These are phyloP conservation scores for Andrena marginata DNA, from an alignment of 2,888 invertebrate genomes.

Conservation along the genomic window DNA sequence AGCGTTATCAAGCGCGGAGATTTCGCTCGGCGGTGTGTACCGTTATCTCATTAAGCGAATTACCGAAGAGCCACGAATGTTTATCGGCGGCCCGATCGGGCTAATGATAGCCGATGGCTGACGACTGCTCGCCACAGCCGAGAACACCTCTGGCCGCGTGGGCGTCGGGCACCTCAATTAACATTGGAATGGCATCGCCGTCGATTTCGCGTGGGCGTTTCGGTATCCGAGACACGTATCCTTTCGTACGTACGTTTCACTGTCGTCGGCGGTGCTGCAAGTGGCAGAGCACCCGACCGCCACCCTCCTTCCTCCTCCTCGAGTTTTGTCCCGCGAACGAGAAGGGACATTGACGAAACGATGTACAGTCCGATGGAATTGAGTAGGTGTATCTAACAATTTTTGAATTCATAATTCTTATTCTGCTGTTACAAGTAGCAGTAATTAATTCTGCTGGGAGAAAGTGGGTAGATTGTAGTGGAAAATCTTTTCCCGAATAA, in stretches of 20 bases:
- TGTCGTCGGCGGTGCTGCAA: constrained; percentile 65
- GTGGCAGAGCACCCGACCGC: constrained; percentile 46
- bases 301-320: background rate
- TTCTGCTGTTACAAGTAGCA: background rate
- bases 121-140: constrained; percentile 55
- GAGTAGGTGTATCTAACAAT: background rate
- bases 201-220: constrained; percentile 69
- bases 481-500: background rate
- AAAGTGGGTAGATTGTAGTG: background rate
- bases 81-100: constrained; percentile 65
- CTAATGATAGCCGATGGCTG: constrained; percentile 68
- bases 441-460: too few relatives aligned
- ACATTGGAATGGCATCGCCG: constrained; percentile 76
- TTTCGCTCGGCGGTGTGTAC: constrained; percentile 42
- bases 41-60: constrained; percentile 66
- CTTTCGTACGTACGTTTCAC: constrained; percentile 68
- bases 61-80: constrained; percentile 54
- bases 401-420: background rate
- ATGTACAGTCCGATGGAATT: background rate
- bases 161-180: constrained; percentile 76
- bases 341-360: background rate
- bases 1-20: constrained; percentile 43
- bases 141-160: constrained; percentile 58
- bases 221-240: constrained; percentile 68
- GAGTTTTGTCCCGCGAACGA: constrained; percentile 40